Percentiles rank a stretch among this genome's conserved stretches.
phyloP scores from a whole-genome alignment of 37 sponge, comb jelly and placozoan species.

The Beroe forskalii region DNA sequence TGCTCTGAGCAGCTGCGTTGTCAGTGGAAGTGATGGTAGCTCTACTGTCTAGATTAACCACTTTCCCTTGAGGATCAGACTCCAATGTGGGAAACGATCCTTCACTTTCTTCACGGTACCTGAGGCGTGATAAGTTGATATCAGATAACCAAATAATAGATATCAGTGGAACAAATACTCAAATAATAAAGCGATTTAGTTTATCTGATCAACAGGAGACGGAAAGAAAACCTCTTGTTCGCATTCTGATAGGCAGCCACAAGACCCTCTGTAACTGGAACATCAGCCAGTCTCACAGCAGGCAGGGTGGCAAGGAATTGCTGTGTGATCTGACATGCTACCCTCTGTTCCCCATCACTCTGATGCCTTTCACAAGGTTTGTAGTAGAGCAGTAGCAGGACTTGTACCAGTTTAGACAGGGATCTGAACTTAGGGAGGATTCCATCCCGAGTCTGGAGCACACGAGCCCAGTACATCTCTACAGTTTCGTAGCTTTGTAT shows the following conservation, averaged over 20 bases:
- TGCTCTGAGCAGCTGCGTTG: not conserved
- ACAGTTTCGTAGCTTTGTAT: not conserved
- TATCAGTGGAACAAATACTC: too few relatives aligned
- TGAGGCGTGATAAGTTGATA: too few relatives aligned
- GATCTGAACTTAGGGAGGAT: not conserved
- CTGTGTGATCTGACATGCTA: not conserved
- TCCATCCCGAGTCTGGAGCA: not conserved
- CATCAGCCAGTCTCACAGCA: not conserved
- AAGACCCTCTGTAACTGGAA: not conserved
- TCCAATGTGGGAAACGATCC: too few relatives aligned
- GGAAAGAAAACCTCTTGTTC: not conserved
- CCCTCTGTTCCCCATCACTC: not conserved
- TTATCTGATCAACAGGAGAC: too few relatives aligned
- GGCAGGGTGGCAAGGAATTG: not conserved
- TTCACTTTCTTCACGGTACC: too few relatives aligned
- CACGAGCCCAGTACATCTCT: conserved; percentile 23
- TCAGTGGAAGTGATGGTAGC: too few relatives aligned
- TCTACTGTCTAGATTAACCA: too few relatives aligned
- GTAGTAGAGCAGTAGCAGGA: conserved; percentile 15
- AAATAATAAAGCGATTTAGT: too few relatives aligned
- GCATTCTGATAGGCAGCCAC: not conserved
- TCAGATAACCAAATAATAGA: too few relatives aligned
- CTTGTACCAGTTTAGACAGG: conserved; percentile 14
- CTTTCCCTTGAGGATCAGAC: too few relatives aligned
- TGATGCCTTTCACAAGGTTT: not conserved